Evolutionary conservation across 2,888 invertebrate species (phyloP).

Genomic region (Taphrorychus bicolor): DNA sequence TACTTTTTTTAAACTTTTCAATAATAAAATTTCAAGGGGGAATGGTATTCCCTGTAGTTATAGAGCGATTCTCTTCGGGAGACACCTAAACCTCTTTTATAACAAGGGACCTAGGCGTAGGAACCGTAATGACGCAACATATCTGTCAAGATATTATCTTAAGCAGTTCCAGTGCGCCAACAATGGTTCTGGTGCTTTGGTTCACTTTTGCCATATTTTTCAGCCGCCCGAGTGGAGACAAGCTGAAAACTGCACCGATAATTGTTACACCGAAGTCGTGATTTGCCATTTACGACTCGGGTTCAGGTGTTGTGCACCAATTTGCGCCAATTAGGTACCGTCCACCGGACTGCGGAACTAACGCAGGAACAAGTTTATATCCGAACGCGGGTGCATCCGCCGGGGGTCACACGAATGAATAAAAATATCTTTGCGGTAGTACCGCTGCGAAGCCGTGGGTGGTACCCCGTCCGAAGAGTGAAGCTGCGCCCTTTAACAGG

Average conservation of each 20-base stretch:
- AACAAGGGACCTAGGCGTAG: constrained; percentile 42
- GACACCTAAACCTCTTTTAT: not conserved
- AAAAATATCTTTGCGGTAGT: constrained; percentile 6
- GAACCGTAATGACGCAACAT: constrained; percentile 45
- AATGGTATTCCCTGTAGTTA: too few relatives aligned
- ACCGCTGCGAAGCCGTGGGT: constrained; percentile 36
- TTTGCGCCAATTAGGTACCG: constrained; percentile 6
- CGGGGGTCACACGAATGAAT: not conserved
- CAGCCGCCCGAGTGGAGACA: constrained; percentile 20
- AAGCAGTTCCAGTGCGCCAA: constrained; percentile 44
- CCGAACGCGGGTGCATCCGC: not conserved
- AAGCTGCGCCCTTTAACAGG: constrained; percentile 39
- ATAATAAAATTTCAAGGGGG: too few relatives aligned
- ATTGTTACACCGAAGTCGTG: constrained; percentile 36
- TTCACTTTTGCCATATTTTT: constrained; percentile 37
- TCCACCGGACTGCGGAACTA: not conserved
- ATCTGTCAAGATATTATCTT: constrained; percentile 47
- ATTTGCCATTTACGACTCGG: constrained; percentile 23
- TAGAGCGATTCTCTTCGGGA: not conserved
- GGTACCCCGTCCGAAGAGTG: constrained; percentile 30
- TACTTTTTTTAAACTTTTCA: too few relatives aligned
- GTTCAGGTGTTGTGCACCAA: constrained; percentile 21
- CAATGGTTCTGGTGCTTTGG: constrained; percentile 40
- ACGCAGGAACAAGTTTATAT: not conserved
- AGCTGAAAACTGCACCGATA: constrained; percentile 31